Evolutionary conservation across 2,888 invertebrate genomes (phyloP), one percentile per base, ranked within the genome.

Genomic region (Crioceris asparagi): DNA sequence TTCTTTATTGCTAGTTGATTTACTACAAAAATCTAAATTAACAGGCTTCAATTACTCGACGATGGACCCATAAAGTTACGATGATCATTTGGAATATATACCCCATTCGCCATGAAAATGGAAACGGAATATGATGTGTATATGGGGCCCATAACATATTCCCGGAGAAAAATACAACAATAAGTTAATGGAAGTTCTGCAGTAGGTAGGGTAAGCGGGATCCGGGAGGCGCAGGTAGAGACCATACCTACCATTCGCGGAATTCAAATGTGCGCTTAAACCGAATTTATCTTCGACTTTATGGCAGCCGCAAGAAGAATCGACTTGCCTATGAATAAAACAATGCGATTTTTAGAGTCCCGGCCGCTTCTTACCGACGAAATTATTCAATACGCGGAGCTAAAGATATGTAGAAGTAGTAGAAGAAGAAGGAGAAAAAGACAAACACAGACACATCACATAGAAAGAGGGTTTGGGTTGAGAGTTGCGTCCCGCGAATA

Each of bases 331-430:
- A 61, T 61, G 61, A 61, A 61, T 61, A 61, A 61, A 61, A 60
- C 59, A 60, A 49, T 57, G 57, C 55, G 59, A 60, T 60, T 59
- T 59, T 59, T 57, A 56, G 54, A 56, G 57, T 52, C 55, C 47
- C 56, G 48, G 51, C 54, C 54, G 55, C 51, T 50, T 53, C 54
- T 47, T 52, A 51, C 49, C 50, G 47, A n/a, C 46, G 50, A 57
- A 61, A 61, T 61, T 60, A 61, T 61, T 61, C 60, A 61, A 60
- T 61, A 59, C 60, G 52, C 54, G 53, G 55, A n/a, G n/a, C 52
- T 53, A 57, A 54, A 59, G 56, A 57, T 58, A 57, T 55, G 29
- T 11, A 11, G 3, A 2, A 10, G 21, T 21, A 21, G 21, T n/a
- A n/a, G n/a, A n/a, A n/a, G n/a, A n/a, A n/a, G n/a, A n/a, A n/a